Conservation (phyloP, 2,113 vertebrate genomes). For the Corvus moneduloides region DNA sequence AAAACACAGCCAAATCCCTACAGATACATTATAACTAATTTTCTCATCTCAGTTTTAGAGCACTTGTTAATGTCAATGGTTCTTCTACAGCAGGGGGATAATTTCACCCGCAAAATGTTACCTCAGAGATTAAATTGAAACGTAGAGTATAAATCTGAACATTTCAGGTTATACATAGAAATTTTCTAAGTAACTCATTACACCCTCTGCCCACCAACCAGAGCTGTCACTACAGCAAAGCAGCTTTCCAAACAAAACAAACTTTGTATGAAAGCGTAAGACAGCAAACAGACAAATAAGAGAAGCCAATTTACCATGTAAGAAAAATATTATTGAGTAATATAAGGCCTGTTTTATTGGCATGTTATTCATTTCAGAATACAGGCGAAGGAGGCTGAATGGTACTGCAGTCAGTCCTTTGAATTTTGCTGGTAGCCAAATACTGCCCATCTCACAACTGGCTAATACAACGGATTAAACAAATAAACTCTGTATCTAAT, state of each 20-base stretch:
- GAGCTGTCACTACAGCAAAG: not conserved
- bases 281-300: not conserved
- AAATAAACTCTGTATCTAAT: not conserved
- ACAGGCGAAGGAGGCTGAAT: not conserved
- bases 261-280: not conserved
- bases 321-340: not conserved
- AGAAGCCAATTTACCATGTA: not conserved
- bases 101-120: not conserved
- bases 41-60: not conserved
- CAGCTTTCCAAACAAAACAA: not conserved
- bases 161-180: not conserved
- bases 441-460: not conserved
- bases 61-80: not conserved
- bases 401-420: not conserved
- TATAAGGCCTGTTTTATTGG: not conserved
- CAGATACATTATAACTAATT: not conserved
- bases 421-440: not conserved
- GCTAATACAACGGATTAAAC: not conserved
- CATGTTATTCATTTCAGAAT: not conserved
- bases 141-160: not conserved
- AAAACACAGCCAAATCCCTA: not conserved
- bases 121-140: not conserved
- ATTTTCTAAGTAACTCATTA: not conserved
- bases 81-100: not conserved
- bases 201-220: not conserved